Conservation (phyloP, 1,140 invertebrate genomes). For the Cepaea nemoralis region DNA sequence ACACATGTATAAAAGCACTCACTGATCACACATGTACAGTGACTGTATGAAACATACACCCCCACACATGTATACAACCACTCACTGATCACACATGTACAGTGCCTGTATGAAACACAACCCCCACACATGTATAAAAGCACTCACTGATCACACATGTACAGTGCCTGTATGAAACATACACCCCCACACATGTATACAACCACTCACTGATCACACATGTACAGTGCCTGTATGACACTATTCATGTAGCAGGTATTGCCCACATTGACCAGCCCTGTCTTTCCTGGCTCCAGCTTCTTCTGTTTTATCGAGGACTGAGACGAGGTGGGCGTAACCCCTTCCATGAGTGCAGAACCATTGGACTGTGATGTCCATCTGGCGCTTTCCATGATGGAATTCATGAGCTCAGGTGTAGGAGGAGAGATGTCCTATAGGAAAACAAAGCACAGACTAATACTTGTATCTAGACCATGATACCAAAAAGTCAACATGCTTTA, state of each 20-base stretch:
- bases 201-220: slow-evolving; percentile 82
- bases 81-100: too few relatives aligned
- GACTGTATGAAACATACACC: too few relatives aligned
- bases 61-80: too few relatives aligned
- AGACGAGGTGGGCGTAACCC: not conserved
- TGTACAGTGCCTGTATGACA: slow-evolving; percentile 78
- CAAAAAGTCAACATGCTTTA: too few relatives aligned
- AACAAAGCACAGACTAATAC: not conserved
- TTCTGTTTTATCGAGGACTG: slow-evolving; percentile 32
- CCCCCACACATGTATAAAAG: too few relatives aligned
- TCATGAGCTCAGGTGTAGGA: slow-evolving; percentile 52
- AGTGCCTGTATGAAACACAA: too few relatives aligned
- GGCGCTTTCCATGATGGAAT: slow-evolving; percentile 45
- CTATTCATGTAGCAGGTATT: slow-evolving; percentile 71
- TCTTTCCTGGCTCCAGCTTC: slow-evolving; percentile 67
- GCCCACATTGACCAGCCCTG: slow-evolving; percentile 83
- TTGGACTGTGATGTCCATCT: slow-evolving; percentile 53
- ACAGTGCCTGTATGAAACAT: not conserved
- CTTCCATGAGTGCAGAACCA: slow-evolving; percentile 22
- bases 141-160: too few relatives aligned
- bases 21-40: too few relatives aligned
- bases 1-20: too few relatives aligned
- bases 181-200: not conserved
- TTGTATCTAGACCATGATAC: too few relatives aligned
- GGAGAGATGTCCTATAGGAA: slow-evolving; percentile 52